Evolutionary conservation across 2,888 invertebrate species (phyloP).

Genomic region (Eulithis prunata): DNA sequence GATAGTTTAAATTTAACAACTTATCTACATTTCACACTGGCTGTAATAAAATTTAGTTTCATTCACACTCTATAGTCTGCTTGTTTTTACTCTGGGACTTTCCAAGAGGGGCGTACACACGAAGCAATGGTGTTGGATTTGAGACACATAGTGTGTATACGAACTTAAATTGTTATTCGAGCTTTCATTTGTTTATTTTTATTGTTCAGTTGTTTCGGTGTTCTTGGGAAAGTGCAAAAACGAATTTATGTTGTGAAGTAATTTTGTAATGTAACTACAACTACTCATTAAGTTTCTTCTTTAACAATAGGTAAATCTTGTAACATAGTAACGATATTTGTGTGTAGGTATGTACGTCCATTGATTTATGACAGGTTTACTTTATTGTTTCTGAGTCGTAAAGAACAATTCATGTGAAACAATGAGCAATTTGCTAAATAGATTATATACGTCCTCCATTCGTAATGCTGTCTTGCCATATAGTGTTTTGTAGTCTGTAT

Average conservation of each 20-base stretch:
- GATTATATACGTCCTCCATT: slow-evolving; percentile 81
- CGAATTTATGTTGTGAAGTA: slow-evolving; percentile 45
- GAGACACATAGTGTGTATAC: slow-evolving; percentile 69
- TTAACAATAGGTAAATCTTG: slow-evolving; percentile 68
- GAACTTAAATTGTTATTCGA: slow-evolving; percentile 73
- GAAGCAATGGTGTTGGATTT: slow-evolving; percentile 45
- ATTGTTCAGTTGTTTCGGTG: slow-evolving; percentile 52
- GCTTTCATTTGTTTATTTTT: slow-evolving; percentile 53
- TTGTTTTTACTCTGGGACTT: slow-evolving; percentile 26
- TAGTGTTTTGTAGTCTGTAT: slow-evolving; percentile 74
- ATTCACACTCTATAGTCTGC: slow-evolving; percentile 20
- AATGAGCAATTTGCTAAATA: slow-evolving; percentile 83
- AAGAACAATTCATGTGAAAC: slow-evolving; percentile 78
- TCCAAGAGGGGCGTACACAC: slow-evolving; percentile 60
- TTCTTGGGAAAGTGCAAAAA: slow-evolving; percentile 69
- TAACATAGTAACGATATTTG: slow-evolving; percentile 68
- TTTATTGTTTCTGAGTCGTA: slow-evolving; percentile 81
- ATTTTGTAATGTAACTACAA: slow-evolving; percentile 49
- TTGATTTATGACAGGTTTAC: slow-evolving; percentile 76
- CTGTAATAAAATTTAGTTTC: not conserved
- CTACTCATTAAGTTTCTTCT: slow-evolving; percentile 66
- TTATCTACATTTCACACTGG: not conserved
- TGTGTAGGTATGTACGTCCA: slow-evolving; percentile 68
- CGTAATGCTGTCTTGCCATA: slow-evolving; percentile 83
- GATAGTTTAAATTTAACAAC: not conserved